Percentiles rank a stretch among this genome's conserved stretches.
These are phyloP conservation scores for Pycnomerus fuliginosus DNA, from an alignment of 2,888 invertebrate species.

Conservation along the genomic window DNA sequence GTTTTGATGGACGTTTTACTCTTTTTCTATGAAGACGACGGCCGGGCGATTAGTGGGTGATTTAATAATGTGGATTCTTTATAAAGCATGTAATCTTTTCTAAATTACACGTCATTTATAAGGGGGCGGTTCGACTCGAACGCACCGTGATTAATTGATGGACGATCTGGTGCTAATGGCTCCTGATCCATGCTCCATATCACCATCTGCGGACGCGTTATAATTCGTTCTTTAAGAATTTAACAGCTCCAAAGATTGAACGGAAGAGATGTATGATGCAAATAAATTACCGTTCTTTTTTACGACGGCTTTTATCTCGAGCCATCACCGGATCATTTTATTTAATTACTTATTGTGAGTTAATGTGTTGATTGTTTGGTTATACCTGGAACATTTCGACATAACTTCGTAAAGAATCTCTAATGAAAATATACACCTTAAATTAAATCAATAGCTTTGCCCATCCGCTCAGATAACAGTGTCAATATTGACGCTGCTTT, in stretches of 20 bases:
- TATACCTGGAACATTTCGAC: conserved; percentile 10
- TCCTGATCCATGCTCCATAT: too few species aligned
- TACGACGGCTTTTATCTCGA: not conserved
- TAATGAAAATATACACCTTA: conserved; percentile 24
- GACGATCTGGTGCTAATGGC: conserved; percentile 49
- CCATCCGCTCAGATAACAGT: conserved; percentile 27
- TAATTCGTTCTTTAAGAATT: too few species aligned
- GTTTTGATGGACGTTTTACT: conserved; percentile 4
- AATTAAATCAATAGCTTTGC: conserved; percentile 24
- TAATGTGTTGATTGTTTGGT: not conserved
- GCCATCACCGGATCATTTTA: too few species aligned
- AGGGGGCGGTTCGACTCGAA: conserved; percentile 40
- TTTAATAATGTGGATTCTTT: conserved; percentile 49
- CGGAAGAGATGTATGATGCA: not conserved
- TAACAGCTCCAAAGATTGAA: too few species aligned
- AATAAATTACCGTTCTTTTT: not conserved
- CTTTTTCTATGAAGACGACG: conserved; percentile 14
- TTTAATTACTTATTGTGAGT: too few species aligned
- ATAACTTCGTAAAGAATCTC: conserved; percentile 19
- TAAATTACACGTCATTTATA: conserved; percentile 53
- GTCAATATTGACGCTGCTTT: conserved; percentile 21
- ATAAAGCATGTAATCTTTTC: conserved; percentile 51
- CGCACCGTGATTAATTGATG: conserved; percentile 49
- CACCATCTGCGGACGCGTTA: not conserved
- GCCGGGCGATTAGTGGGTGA: conserved; percentile 45